Base-by-base conservation (phyloP, 2,888 invertebrate species). In the Platynereis dumerilii region DNA sequence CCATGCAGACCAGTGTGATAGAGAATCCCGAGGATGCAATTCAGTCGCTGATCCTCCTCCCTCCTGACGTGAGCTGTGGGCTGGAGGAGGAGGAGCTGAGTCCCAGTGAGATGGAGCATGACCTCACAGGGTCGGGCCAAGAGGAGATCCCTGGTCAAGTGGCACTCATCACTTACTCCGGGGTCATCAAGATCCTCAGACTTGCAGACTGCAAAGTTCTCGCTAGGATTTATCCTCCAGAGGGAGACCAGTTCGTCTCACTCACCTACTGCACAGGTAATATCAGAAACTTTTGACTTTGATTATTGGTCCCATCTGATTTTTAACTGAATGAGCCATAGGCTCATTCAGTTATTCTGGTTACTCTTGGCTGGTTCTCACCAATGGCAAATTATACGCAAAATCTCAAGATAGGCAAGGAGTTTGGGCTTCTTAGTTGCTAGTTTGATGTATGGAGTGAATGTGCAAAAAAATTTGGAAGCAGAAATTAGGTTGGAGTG, bases 221-320 rank as follows among this genome's bases (percentile, higher is more conserved):
- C 5, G 89, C 90, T 0, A 88, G 89, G 69, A 91, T 82, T 20
- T 58, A 66, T n/a, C 76, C 78, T 12, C 74, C 75, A 7, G 67
- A 71, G 15, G 75, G 72, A 12, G 80, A 80, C 53, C 75, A 71
- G 77, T 93, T 94, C 78, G 89, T 92, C 17, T 92, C 93, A 0
- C 91, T 91, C 1, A 90, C 91, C 0, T 94, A 92, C 83, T 94
- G 94, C 82, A 91, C 92, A 65, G 93, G 93, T 86, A 85, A 87
- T 87, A 86, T 26, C 15, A n/a, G n/a, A n/a, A n/a, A n/a, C n/a
- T n/a, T n/a, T 60, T n/a, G n/a, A n/a, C n/a, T n/a, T n/a, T n/a
- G n/a, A n/a, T n/a, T n/a, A n/a, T 45, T 27, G 61, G 15, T 42
- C 42, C 12, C 42, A 42, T 17, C 12, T 17, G 10, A 15, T 42